These are phyloP conservation scores for Labia minor DNA, from an alignment of 2,888 invertebrate species.

Conservation along the genomic window DNA sequence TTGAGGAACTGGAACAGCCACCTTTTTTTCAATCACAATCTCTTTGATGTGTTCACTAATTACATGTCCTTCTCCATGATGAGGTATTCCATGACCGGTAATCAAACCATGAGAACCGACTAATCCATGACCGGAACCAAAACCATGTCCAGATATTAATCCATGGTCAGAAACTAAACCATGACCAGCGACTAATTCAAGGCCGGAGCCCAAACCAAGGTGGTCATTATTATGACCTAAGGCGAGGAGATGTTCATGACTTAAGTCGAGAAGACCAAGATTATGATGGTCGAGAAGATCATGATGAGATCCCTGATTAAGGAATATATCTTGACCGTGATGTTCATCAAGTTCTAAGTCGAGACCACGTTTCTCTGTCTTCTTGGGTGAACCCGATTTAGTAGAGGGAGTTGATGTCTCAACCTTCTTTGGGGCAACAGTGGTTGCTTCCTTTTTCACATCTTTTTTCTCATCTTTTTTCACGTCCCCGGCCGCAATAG, in stretches of 20 bases:
- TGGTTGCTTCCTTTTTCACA: not conserved
- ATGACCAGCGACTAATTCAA: not conserved
- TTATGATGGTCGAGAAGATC: not conserved
- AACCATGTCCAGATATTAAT: too few relatives aligned
- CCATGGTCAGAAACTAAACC: not conserved
- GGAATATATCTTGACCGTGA: not conserved
- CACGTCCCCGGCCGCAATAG: not conserved
- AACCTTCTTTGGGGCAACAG: not conserved
- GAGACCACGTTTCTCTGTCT: not conserved
- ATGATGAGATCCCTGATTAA: too few relatives aligned
- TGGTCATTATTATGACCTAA: too few relatives aligned
- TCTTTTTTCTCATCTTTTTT: not conserved
- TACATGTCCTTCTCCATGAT: not conserved
- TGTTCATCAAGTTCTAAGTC: not conserved
- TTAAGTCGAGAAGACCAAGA: not conserved
- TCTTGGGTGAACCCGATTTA: not conserved
- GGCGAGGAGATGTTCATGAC: not conserved
- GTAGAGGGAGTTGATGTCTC: not conserved
- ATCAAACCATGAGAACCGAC: too few relatives aligned
- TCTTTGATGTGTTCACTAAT: not conserved
- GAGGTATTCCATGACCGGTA: too few relatives aligned
- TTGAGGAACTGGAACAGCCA: not conserved
- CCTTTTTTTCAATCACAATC: not conserved
- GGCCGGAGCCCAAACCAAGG: too few relatives aligned
- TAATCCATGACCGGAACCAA: too few relatives aligned